phyloP scores from a whole-genome alignment of 2,888 invertebrate genomes.

The Smittia sp. region DNA sequence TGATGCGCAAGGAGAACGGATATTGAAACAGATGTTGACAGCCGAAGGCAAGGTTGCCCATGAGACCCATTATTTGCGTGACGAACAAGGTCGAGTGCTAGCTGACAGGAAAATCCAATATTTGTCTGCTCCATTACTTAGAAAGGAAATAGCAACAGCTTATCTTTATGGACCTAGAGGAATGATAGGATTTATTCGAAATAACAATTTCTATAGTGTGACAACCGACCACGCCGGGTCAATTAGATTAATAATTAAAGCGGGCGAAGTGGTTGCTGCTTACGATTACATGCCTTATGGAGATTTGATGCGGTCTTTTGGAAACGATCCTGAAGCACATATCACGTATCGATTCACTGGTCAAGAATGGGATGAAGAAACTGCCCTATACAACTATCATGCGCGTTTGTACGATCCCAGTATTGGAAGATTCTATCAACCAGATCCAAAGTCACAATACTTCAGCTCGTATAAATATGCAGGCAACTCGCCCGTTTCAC shows the following conservation, averaged over 20 bases:
- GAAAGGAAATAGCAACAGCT: neutral
- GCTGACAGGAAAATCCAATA: neutral
- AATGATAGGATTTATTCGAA: neutral
- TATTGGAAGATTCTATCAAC: conserved; percentile 44
- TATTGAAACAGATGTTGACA: neutral
- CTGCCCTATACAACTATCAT: conserved; percentile 45
- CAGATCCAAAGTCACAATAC: conserved; percentile 44
- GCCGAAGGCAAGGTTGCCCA: neutral
- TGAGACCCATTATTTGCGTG: conserved; percentile 24
- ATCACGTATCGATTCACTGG: conserved; percentile 44
- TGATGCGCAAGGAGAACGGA: neutral
- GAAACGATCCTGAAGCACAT: conserved; percentile 41
- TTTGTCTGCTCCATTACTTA: neutral
- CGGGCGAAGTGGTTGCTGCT: conserved; percentile 44
- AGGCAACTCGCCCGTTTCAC: neutral
- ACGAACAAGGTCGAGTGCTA: neutral
- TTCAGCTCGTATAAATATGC: conserved; percentile 45
- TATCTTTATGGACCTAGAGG: neutral
- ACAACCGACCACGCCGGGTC: conserved; percentile 45
- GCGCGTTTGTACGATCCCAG: conserved; percentile 45
- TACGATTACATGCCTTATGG: conserved; percentile 46
- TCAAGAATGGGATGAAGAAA: conserved; percentile 45
- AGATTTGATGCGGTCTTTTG: conserved; percentile 43
- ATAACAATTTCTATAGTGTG: conserved; percentile 39
- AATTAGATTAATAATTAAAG: conserved; percentile 43